These are phyloP conservation scores for Phthorimaea operculella DNA, from an alignment of 1,140 invertebrate species.

Conservation along the genomic window DNA sequence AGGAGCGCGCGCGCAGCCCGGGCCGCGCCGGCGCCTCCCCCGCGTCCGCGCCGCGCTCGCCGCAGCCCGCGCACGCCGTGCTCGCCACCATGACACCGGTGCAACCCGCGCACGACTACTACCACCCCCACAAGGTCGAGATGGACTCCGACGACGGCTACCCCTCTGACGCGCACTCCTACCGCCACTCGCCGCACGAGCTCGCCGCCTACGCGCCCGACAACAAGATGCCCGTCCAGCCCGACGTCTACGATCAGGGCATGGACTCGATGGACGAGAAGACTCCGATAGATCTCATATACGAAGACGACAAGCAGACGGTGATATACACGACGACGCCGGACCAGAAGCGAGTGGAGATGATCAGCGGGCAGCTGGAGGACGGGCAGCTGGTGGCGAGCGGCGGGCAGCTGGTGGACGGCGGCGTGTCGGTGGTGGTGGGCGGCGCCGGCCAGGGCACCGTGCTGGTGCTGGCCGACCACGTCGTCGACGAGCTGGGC, in stretches of 20 bases:
- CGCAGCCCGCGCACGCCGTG: constrained; percentile 74
- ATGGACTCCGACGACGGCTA: constrained; percentile 67
- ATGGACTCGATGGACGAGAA: constrained; percentile 75
- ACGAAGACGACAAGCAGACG: constrained; percentile 83
- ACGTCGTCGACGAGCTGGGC: constrained; percentile 58
- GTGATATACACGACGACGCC: constrained; percentile 81
- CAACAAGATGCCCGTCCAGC: constrained; percentile 60
- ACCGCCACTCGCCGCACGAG: constrained; percentile 62
- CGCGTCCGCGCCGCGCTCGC: constrained; percentile 56
- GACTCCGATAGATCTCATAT: constrained; percentile 81
- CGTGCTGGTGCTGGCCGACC: constrained; percentile 62
- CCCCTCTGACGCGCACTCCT: constrained; percentile 66
- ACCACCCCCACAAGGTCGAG: constrained; percentile 69
- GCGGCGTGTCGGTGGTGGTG: constrained; percentile 62
- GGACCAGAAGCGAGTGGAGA: constrained; percentile 65
- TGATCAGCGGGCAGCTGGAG: constrained; percentile 63
- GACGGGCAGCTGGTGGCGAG: constrained; percentile 53
- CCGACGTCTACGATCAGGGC: constrained; percentile 68
- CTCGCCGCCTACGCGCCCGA: constrained; percentile 70
- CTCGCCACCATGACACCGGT: constrained; percentile 78
- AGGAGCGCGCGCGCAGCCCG: constrained; percentile 42
- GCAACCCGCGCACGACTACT: constrained; percentile 69
- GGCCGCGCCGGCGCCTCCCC: constrained; percentile 33
- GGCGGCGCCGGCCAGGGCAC: constrained; percentile 57
- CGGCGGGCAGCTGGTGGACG: constrained; percentile 53